These are phyloP conservation scores for Lanistes nyassanus DNA, from an alignment of 1,140 invertebrate genomes.

Conservation along the genomic window DNA sequence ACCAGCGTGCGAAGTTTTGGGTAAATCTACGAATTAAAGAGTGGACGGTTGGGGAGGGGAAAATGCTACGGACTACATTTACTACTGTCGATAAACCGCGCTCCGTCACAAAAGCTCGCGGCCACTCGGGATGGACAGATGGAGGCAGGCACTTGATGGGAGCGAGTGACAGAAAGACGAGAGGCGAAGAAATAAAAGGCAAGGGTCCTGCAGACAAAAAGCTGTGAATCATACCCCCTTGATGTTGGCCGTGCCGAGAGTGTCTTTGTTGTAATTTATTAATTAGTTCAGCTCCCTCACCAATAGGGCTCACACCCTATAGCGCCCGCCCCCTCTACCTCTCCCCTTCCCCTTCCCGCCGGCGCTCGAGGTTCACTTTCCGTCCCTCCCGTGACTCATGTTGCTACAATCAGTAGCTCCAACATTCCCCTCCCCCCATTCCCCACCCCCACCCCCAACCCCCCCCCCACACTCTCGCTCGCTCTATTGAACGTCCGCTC, in stretches of 20 bases:
- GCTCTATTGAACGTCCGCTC: no score
- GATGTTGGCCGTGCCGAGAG: conserved; percentile 6
- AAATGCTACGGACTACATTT: no score
- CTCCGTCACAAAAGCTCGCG: no score
- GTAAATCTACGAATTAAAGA: no score
- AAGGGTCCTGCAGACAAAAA: conserved; percentile 4
- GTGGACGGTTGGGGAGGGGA: no score
- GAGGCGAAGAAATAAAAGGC: not conserved
- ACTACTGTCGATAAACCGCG: no score
- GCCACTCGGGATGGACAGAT: not conserved
- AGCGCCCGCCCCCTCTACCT: not conserved
- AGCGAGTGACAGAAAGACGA: not conserved
- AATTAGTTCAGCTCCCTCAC: conserved; percentile 13
- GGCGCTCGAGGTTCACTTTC: conserved; percentile 1
- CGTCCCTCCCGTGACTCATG: not conserved
- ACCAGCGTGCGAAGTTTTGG: no score
- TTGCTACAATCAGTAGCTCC: not conserved
- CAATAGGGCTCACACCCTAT: no score
- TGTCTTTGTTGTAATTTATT: conserved; percentile 18
- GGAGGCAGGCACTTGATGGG: not conserved
- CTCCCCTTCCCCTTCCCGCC: not conserved
- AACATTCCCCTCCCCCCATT: not conserved
- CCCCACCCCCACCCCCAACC: not conserved
- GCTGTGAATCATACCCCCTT: conserved; percentile 15
- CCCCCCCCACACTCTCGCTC: not conserved